Evolutionary conservation across 2,888 invertebrate genomes (phyloP), one percentile per base, ranked within the genome.

Genomic region (Drosophila nigricruria): DNA sequence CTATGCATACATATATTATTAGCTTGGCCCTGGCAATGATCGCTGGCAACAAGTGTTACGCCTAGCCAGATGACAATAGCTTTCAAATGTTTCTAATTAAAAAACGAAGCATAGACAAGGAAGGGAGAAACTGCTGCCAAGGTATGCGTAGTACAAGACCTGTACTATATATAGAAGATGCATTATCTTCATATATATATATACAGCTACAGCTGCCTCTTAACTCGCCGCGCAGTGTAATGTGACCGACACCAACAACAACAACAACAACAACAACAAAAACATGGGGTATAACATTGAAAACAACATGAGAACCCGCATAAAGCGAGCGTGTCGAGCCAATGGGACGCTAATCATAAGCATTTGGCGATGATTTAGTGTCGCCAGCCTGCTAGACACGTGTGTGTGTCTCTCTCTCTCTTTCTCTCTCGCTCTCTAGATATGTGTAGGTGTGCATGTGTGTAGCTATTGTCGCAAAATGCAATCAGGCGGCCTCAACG

Each of bases 41-140:
- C 73, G 85, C 82, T 80, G 36, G 73, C 73, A 89, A 89, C 85
- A 86, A 86, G 85, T 86, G 89, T 80, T 87, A 73, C 60, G 52
- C 69, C 65, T 47, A 54, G 20, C 67, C 65, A 80, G 62, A 78
- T 80, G 80, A 85, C 89, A 86, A 86, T 87, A 75, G 84, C 85
- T 87, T 88, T 87, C 89, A 76, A 85, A 89, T 86, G 85, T 88
- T 89, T 87, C 88, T 80, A 84, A 86, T 86, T 86, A 86, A 86
- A 88, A 83, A 83, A 81, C 68, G 32, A 59, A 50, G 53, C 43
- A 43, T 25, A 45, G 27, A 54, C 42, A 42, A n/a, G 30, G 60
- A 57, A 52, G 61, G 52, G 14, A 67, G 56, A 60, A 52, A 36
- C 16, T 12, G 52, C 16, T n/a, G 43, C n/a, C 30, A 40, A 61